These are phyloP conservation scores for Centropyge bicolor DNA, from an alignment of 2,797 vertebrate genomes.

Conservation along the genomic window DNA sequence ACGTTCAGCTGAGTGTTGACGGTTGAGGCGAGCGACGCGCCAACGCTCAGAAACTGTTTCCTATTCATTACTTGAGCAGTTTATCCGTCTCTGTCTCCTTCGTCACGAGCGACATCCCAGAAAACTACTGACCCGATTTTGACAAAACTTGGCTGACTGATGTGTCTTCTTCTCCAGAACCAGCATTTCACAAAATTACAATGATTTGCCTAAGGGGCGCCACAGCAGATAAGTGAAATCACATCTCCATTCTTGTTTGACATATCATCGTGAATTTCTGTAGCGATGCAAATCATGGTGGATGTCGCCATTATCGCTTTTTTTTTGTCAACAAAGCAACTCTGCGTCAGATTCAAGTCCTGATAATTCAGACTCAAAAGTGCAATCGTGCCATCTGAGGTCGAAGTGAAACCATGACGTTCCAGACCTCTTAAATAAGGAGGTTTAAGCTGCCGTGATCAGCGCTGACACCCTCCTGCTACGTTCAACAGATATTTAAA, in stretches of 20 bases:
- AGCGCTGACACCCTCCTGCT: conserved; percentile 5
- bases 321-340: conserved; percentile 5
- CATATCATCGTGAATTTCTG: not conserved
- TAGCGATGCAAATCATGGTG: conserved; percentile 16
- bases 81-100: conserved; percentile 28
- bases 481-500: conserved; percentile 23
- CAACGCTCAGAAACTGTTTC: conserved; percentile 32
- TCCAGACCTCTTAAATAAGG: conserved; percentile 2
- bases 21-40: conserved; percentile 31
- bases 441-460: conserved; percentile 9
- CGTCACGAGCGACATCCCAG: conserved; percentile 38
- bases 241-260: conserved; percentile 1
- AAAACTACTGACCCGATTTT: conserved; percentile 59
- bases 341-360: not conserved
- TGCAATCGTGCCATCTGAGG: not conserved
- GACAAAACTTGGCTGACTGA: conserved; percentile 51
- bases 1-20: conserved; percentile 31
- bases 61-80: conserved; percentile 48
- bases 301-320: conserved; percentile 2
- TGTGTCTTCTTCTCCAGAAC: conserved; percentile 30
- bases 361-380: conserved; percentile 5
- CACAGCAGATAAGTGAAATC: conserved; percentile 19
- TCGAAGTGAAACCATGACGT: conserved; percentile 17
- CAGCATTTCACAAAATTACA: conserved; percentile 44
- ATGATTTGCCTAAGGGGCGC: conserved; percentile 21